These are phyloP conservation scores for Phymanthus crucifer DNA, from an alignment of 92 coral and sea anemone genomes.

Conservation along the genomic window DNA sequence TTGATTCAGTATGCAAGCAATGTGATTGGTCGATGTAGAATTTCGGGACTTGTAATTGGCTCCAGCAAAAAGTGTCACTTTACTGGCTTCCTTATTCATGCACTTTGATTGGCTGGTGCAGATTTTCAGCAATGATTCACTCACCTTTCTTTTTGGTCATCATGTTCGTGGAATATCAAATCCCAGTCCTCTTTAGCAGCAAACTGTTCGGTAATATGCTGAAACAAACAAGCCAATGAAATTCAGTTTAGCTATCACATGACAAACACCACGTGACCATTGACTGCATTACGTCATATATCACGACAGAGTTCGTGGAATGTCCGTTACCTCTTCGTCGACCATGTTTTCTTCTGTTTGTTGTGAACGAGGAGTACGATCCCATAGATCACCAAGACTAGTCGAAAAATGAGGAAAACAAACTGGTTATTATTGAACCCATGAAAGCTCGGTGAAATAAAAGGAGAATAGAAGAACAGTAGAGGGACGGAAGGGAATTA, in stretches of 20 bases:
- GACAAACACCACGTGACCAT: not conserved
- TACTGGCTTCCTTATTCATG: not conserved
- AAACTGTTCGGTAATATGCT: slow-evolving; percentile 12
- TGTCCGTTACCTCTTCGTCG: not conserved
- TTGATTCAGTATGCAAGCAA: not conserved
- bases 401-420: not conserved
- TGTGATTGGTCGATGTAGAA: not conserved
- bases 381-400: not conserved
- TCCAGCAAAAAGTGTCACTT: not conserved
- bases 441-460: not conserved
- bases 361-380: not conserved
- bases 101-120: not conserved
- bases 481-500: not conserved
- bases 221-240: not conserved
- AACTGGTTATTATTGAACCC: not conserved
- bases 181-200: slow-evolving; percentile 23
- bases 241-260: slow-evolving; percentile 19
- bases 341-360: not conserved
- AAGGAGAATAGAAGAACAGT: not conserved
- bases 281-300: too few species aligned
- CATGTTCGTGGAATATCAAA: slow-evolving; percentile 12
- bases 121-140: not conserved
- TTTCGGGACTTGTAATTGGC: not conserved
- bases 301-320: too few species aligned
- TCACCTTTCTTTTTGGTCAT: slow-evolving; percentile 8